Conservation (phyloP, 2,797 vertebrate genomes). For the Pachyuromys duprasi region DNA sequence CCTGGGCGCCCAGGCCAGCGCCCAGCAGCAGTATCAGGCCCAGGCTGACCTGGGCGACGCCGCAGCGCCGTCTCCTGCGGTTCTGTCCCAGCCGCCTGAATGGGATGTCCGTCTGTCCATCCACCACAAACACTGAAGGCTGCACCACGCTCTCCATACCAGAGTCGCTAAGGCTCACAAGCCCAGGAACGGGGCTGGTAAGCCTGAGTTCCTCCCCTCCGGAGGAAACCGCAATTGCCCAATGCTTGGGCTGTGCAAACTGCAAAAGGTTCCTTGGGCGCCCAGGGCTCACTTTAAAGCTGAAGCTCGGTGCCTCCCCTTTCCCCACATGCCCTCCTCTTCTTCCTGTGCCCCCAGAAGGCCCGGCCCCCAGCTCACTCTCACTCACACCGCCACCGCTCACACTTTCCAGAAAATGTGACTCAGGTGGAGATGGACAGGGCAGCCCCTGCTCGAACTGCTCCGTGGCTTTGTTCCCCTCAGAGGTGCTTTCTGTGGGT, state of each 20-base stretch:
- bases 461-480: background rate
- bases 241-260: slow-evolving; percentile 3
- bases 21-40: slow-evolving; percentile 61
- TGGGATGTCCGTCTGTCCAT: slow-evolving; percentile 68
- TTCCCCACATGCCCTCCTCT: slow-evolving; percentile 59
- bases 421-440: slow-evolving; percentile 21
- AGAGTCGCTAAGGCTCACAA: background rate
- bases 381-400: slow-evolving; percentile 32
- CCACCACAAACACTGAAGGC: slow-evolving; percentile 82
- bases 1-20: slow-evolving; percentile 53
- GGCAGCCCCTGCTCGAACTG: background rate
- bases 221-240: slow-evolving; percentile 75
- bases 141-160: slow-evolving; percentile 69
- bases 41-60: slow-evolving; percentile 44
- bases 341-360: slow-evolving; percentile 65
- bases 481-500: background rate
- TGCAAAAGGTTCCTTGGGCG: background rate
- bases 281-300: slow-evolving; percentile 57
- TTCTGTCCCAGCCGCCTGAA: slow-evolving; percentile 58
- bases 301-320: slow-evolving; percentile 63
- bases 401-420: slow-evolving; percentile 72
- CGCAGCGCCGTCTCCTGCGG: background rate
- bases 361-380: slow-evolving; percentile 3
- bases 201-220: background rate
- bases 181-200: background rate